phyloP scores from a whole-genome alignment of 2,113 vertebrate species.

The Notothenia coriiceps region DNA sequence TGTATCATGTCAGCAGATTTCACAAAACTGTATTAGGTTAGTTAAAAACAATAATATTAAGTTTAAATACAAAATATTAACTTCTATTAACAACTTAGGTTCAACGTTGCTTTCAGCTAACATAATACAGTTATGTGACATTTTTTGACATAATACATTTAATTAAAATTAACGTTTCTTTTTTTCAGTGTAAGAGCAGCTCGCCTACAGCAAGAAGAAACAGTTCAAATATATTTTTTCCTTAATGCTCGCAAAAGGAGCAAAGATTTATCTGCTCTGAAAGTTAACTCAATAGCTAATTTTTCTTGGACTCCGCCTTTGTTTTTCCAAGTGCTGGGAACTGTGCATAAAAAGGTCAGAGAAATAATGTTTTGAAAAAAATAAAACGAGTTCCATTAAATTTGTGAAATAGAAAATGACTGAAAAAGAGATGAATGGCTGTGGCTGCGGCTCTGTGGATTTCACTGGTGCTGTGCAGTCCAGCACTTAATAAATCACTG shows the following conservation, averaged over 20 bases:
- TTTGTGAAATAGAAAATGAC: constrained; percentile 87
- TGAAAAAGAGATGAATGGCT: constrained; percentile 87
- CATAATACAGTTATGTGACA: too few relatives aligned
- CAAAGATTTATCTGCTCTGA: constrained; percentile 82
- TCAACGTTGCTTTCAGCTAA: too few relatives aligned
- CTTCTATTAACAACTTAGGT: too few relatives aligned
- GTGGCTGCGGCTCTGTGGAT: constrained; percentile 83
- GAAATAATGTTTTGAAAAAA: constrained; percentile 78
- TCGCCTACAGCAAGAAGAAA: constrained; percentile 42
- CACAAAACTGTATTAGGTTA: too few relatives aligned
- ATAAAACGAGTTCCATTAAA: constrained; percentile 83
- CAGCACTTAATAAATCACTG: constrained; percentile 92
- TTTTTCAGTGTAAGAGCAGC: constrained; percentile 31
- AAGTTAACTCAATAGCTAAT: constrained; percentile 77
- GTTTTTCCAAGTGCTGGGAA: constrained; percentile 85
- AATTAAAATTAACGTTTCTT: too few relatives aligned
- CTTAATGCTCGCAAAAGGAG: constrained; percentile 58
- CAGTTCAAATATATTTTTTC: background rate
- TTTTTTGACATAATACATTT: too few relatives aligned
- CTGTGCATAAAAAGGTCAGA: constrained; percentile 83
- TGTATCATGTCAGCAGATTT: too few relatives aligned
- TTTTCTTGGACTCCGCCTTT: constrained; percentile 85
- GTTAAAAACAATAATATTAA: too few relatives aligned
- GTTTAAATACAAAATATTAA: too few relatives aligned
- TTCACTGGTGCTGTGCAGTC: constrained; percentile 73